A percentile compares a stretch with the other conserved stretches of the same genome.
Evolutionary conservation across 2,888 invertebrate genomes (phyloP).

Genomic region (Diadegma fenestrale): DNA sequence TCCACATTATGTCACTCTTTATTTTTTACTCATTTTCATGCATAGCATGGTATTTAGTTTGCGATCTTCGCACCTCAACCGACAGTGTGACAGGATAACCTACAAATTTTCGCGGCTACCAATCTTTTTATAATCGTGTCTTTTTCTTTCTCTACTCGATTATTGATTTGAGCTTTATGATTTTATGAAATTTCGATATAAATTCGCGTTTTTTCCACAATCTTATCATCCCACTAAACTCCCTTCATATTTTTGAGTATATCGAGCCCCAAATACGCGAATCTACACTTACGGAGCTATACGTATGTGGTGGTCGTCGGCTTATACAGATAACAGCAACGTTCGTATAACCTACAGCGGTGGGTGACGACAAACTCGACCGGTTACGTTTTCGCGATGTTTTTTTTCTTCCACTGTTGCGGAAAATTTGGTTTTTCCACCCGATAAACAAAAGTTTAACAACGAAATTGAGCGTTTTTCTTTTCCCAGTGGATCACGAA

Average conservation of each 20-base stretch:
- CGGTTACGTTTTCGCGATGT: not conserved
- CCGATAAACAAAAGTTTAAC: not conserved
- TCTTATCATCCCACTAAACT: not conserved
- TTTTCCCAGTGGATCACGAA: not conserved
- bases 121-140: not conserved
- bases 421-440: slow-evolving; percentile 10
- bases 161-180: slow-evolving; percentile 16
- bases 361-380: slow-evolving; percentile 8
- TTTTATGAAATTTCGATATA: slow-evolving; percentile 7
- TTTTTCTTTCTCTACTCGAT: slow-evolving; percentile 15
- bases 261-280: not conserved
- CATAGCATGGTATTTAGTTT: slow-evolving; percentile 31
- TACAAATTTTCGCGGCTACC: slow-evolving; percentile 69
- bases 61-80: slow-evolving; percentile 32
- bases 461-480: not conserved
- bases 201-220: slow-evolving; percentile 3
- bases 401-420: not conserved
- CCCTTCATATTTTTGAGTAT: not conserved
- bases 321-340: slow-evolving; percentile 15
- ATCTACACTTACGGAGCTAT: not conserved
- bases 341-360: slow-evolving; percentile 17
- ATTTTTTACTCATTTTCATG: slow-evolving; percentile 32
- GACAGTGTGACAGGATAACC: slow-evolving; percentile 78
- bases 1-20: slow-evolving; percentile 73
- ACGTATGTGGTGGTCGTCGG: slow-evolving; percentile 5